phyloP scores from a whole-genome alignment of 2,797 vertebrate species.

The Clarias laeviceps region DNA sequence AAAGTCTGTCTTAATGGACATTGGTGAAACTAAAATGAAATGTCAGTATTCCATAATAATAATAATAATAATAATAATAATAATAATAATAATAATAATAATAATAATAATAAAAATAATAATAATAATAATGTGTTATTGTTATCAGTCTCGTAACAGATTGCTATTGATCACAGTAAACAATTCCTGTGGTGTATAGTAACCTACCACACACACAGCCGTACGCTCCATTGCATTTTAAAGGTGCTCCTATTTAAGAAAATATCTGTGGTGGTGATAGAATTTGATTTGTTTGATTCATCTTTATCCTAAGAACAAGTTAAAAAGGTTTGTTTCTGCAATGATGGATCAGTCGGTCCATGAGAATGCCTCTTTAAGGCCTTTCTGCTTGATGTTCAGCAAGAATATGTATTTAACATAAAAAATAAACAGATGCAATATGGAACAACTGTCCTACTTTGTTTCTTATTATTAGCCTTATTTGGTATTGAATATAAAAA shows the following conservation, averaged over 20 bases:
- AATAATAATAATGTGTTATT: neutral
- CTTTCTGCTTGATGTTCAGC: neutral
- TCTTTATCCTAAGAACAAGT: neutral
- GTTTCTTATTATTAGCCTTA: neutral
- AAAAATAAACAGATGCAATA: neutral
- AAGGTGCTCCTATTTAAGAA: neutral
- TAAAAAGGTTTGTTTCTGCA: neutral
- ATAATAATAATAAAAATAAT: neutral
- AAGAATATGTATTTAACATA: neutral
- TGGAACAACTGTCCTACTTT: neutral
- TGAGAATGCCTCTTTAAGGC: neutral
- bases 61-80: neutral
- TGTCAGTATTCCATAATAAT: neutral
- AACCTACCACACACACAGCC: neutral
- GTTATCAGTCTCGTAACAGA: conserved; percentile 8
- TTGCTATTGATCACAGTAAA: neutral
- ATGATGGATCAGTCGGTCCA: neutral
- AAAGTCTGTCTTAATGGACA: conserved; percentile 14
- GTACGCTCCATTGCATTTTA: neutral
- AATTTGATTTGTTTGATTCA: neutral
- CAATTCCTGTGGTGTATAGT: neutral
- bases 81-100: neutral
- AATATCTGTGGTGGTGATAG: neutral
- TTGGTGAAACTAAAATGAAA: neutral
- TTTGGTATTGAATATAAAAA: too few relatives aligned